Evolutionary conservation across 2,113 vertebrate genomes (phyloP).

Genomic region (Clarias macrocephalus): DNA sequence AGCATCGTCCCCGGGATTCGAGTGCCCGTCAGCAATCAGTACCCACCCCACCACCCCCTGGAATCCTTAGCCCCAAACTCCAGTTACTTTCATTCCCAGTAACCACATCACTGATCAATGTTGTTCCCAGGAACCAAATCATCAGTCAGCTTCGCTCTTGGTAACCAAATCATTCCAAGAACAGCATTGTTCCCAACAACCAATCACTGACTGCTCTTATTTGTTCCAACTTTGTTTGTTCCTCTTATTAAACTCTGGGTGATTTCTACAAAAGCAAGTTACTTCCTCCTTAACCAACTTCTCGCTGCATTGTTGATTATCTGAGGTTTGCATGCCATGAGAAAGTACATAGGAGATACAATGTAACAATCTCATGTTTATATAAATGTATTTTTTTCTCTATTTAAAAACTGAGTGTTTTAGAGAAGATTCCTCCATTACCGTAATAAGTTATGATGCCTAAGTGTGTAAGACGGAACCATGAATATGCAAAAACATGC

Average conservation of each 20-base stretch:
- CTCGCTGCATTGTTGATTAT: not conserved
- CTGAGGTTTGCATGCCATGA: not conserved
- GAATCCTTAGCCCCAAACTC: too few relatives aligned
- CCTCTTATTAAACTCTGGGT: not conserved
- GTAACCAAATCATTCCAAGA: not conserved
- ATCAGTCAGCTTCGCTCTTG: not conserved
- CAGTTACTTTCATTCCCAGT: too few relatives aligned
- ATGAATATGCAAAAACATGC: not conserved
- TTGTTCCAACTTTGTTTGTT: not conserved
- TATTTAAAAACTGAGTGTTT: not conserved
- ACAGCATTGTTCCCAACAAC: not conserved
- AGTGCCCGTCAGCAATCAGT: too few relatives aligned
- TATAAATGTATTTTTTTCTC: not conserved
- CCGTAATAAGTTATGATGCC: not conserved
- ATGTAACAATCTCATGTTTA: not conserved
- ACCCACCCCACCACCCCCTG: too few relatives aligned
- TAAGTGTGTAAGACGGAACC: not conserved
- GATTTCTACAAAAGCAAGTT: not conserved
- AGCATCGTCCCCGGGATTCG: not conserved
- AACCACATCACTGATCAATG: not conserved
- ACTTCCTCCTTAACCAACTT: not conserved
- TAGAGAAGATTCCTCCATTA: not conserved
- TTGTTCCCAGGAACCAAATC: not conserved
- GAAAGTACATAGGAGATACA: not conserved
- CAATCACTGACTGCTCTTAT: not conserved